A percentile compares a stretch with the other conserved stretches of the same genome.
phyloP scores from a whole-genome alignment of 2,888 invertebrate genomes.

The Epistrophella euchroma region DNA sequence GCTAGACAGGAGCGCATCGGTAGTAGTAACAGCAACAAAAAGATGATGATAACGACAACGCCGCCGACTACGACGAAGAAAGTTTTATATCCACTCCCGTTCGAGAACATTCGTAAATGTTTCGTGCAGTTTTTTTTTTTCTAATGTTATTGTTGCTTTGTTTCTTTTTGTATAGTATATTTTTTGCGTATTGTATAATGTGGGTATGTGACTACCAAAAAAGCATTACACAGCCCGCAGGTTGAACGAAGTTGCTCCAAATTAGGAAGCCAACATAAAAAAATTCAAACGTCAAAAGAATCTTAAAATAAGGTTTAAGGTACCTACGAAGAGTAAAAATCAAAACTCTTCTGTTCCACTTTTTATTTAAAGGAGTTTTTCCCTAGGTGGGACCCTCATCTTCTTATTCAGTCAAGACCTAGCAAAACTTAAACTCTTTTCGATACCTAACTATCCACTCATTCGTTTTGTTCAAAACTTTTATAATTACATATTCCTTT shows the following conservation, averaged over 20 bases:
- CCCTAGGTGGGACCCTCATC: no score
- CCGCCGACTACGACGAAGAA: conserved; percentile 6
- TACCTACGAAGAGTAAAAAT: no score
- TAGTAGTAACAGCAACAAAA: conserved; percentile 39
- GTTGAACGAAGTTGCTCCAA: neutral
- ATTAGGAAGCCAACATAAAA: no score
- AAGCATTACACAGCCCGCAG: neutral
- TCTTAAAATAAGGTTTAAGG: no score
- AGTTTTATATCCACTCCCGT: conserved; percentile 50
- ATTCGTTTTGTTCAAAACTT: no score
- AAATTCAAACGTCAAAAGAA: no score
- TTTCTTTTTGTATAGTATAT: neutral
- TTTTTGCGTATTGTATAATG: conserved; percentile 26
- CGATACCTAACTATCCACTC: no score
- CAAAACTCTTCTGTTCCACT: no score
- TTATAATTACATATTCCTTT: no score
- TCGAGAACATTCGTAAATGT: conserved; percentile 56
- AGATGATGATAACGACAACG: conserved; percentile 51
- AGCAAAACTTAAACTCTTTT: no score
- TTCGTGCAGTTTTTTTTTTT: conserved; percentile 18
- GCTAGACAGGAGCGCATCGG: conserved; percentile 68
- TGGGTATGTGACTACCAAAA: conserved; percentile 36
- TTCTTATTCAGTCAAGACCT: no score
- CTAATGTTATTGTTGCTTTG: conserved; percentile 17
- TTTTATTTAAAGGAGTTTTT: no score